Evolutionary conservation across 2,888 invertebrate species (phyloP), one percentile per base, ranked within the genome.

Genomic region (Oscheius sp.): DNA sequence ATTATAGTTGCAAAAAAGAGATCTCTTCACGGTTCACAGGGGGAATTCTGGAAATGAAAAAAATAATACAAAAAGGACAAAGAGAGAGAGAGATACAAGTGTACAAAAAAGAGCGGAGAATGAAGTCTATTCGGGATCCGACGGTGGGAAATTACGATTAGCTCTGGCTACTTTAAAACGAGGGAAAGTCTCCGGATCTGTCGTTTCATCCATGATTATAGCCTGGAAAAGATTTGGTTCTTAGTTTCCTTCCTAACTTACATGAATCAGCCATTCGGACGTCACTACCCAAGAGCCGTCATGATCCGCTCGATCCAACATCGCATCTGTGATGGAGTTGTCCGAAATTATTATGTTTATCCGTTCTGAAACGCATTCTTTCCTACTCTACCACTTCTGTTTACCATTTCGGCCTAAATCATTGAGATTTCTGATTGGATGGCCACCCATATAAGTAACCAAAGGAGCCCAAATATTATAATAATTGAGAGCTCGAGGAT

Each of bases 331-430:
- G 72, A 87, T 87, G 8, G 82, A 79, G n/a, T 50, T 70, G 73
- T 89, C 89, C 8, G 88, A 86, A n/a, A 88, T 79, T 12, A 88
- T 76, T 8, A 87, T 78, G 73, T 88, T 84, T 20, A 70, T 5
- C 29, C 31, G 27, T 15, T 29, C 61, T 61, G 20, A 27, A 61
- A 25, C 3, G 23, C n/a, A n/a, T n/a, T n/a, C n/a, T 17, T 34
- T 57, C 17, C 52, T 20, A 15, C 46, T 27, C 5, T 8, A 17
- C 17, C 45, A 3, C n/a, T n/a, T n/a, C n/a, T 23, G 2, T n/a
- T 25, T 33, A 42, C 37, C 39, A 8, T 61, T 31, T 2, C 12
- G 42, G 25, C 42, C n/a, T 4, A 48, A 3, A 3, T 70, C 57
- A 15, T 37, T 55, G 23, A 31, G 45, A n/a, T 50, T 33, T 23